Conservation (phyloP, 30 jellyfish, hydroid and myxozoan species). For the Hydra vulgaris region DNA sequence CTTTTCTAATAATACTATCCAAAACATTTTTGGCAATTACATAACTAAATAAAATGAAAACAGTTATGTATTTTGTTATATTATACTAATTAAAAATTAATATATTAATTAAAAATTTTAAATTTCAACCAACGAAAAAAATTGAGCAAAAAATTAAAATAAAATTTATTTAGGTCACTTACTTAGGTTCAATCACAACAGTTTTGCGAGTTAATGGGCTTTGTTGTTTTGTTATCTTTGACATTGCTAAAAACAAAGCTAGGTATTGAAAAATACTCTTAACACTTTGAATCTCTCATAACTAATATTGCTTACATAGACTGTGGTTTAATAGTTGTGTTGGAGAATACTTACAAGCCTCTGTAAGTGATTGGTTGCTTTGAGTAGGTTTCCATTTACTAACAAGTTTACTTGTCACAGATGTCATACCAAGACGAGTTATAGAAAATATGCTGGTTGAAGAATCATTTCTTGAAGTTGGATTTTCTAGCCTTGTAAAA, state of each 20-base stretch:
- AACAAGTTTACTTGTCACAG: not conserved
- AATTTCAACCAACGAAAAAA: too few relatives aligned
- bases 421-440: not conserved
- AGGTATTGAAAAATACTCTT: too few relatives aligned
- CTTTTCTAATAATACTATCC: conserved; percentile 15
- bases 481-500: not conserved
- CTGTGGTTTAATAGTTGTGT: not conserved
- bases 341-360: not conserved
- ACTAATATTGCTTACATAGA: not conserved
- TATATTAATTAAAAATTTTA: too few relatives aligned
- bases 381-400: not conserved
- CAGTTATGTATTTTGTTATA: too few relatives aligned
- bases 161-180: too few relatives aligned
- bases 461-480: not conserved
- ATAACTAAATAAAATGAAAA: conserved; percentile 3
- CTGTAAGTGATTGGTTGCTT: not conserved
- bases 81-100: too few relatives aligned
- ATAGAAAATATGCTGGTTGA: not conserved
- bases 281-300: too few relatives aligned
- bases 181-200: conserved; percentile 14
- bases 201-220: not conserved
- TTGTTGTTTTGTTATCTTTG: not conserved
- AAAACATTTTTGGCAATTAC: conserved; percentile 23
- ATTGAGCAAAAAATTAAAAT: too few relatives aligned
- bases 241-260: not conserved